Percentiles rank a stretch among this genome's conserved stretches.
Conservation (phyloP, 35 echinoderm and acorn worm genomes). For the Ophioderma brevispina region DNA sequence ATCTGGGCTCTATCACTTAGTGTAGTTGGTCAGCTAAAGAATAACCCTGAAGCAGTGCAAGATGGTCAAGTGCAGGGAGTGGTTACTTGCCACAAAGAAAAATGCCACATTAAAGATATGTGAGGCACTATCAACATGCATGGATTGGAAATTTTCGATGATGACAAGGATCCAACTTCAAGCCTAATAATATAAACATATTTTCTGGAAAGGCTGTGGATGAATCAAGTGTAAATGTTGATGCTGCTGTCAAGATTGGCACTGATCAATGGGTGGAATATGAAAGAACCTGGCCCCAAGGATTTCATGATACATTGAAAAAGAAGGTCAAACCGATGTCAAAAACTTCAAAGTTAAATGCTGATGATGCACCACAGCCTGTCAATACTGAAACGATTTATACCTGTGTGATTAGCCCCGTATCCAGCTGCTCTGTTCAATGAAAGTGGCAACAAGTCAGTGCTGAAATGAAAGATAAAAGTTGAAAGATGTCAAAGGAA, state of each 20-base stretch:
- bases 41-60: not conserved
- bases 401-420: not conserved
- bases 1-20: not conserved
- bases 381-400: not conserved
- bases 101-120: not conserved
- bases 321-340: conserved; percentile 14
- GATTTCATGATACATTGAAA: conserved; percentile 13
- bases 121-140: not conserved
- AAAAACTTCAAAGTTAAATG: conserved; percentile 14
- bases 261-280: conserved; percentile 24
- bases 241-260: conserved; percentile 44
- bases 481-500: not conserved
- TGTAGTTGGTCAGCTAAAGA: not conserved
- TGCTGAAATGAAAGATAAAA: not conserved
- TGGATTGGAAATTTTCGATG: not conserved
- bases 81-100: not conserved
- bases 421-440: not conserved
- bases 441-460: not conserved
- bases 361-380: not conserved
- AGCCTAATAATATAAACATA: not conserved
- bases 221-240: conserved; percentile 35
- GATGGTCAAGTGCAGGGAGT: not conserved
- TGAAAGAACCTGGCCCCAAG: conserved; percentile 18
- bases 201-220: not conserved
- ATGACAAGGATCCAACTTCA: not conserved